Conservation (phyloP, 2,113 vertebrate species). For the Erinaceus europaeus region DNA sequence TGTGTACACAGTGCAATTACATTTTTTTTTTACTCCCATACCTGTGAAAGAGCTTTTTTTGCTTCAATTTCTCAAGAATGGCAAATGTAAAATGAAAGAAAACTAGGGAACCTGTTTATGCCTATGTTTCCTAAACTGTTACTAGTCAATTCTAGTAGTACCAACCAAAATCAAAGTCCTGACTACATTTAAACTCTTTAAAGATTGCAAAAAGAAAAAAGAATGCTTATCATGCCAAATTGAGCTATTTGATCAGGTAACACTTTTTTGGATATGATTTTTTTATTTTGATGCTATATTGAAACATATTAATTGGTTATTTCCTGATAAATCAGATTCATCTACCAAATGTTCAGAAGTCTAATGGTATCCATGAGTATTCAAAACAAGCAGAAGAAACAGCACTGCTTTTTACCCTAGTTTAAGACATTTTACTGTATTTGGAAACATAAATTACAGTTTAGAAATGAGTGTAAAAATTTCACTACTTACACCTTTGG, state of each 20-base stretch:
- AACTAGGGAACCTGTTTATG: background rate
- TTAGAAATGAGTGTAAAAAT: background rate
- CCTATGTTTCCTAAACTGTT: background rate
- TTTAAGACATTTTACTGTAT: background rate
- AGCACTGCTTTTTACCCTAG: background rate
- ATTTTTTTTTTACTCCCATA: background rate
- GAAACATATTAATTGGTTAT: background rate
- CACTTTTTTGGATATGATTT: background rate
- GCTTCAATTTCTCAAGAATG: background rate
- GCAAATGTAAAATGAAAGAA: background rate
- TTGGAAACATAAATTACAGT: background rate
- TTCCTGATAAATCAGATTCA: background rate
- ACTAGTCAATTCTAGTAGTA: background rate
- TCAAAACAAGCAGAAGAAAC: background rate
- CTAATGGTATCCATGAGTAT: rapidly evolving
- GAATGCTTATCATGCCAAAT: background rate
- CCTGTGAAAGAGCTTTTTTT: background rate
- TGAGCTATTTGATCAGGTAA: background rate
- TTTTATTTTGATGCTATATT: background rate
- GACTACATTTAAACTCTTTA: too few species aligned
- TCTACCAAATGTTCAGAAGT: background rate
- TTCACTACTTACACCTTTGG: background rate
- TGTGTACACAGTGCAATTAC: background rate
- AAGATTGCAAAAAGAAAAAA: too few species aligned
- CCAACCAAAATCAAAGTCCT: too few species aligned